Percentiles rank a stretch among this genome's conserved stretches.
These are phyloP conservation scores for Mesoclemmys tuberculata DNA, from an alignment of 2,113 vertebrate genomes.

Conservation along the genomic window DNA sequence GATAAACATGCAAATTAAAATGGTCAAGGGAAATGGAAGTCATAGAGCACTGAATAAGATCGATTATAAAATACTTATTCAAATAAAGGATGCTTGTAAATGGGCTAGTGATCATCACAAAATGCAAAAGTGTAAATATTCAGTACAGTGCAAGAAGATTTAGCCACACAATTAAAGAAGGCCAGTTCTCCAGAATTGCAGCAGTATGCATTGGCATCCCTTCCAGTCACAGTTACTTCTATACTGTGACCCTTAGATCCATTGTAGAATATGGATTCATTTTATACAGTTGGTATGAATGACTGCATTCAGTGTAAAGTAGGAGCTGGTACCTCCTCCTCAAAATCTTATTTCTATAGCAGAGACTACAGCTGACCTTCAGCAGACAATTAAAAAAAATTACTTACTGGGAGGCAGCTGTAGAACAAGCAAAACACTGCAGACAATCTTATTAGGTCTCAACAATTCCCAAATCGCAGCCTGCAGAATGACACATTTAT, in stretches of 20 bases:
- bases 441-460: background rate
- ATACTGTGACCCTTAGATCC: background rate
- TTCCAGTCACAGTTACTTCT: background rate
- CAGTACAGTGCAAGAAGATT: background rate
- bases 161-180: background rate
- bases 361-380: background rate
- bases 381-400: background rate
- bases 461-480: background rate
- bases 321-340: background rate
- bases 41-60: background rate
- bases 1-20: slow-evolving; percentile 40
- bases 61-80: slow-evolving; percentile 17
- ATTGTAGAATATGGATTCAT: background rate
- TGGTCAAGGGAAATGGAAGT: background rate
- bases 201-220: background rate
- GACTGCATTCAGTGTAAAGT: background rate
- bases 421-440: background rate
- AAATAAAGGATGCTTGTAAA: slow-evolving; percentile 31
- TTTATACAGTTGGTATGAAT: background rate
- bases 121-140: slow-evolving; percentile 15
- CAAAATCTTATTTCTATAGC: background rate
- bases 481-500: background rate
- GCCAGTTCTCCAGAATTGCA: background rate
- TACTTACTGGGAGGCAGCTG: background rate
- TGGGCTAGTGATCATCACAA: background rate